Evolutionary conservation across 1,140 invertebrate genomes (phyloP), one percentile per base, ranked within the genome.

Genomic region (Cyclina sinensis): DNA sequence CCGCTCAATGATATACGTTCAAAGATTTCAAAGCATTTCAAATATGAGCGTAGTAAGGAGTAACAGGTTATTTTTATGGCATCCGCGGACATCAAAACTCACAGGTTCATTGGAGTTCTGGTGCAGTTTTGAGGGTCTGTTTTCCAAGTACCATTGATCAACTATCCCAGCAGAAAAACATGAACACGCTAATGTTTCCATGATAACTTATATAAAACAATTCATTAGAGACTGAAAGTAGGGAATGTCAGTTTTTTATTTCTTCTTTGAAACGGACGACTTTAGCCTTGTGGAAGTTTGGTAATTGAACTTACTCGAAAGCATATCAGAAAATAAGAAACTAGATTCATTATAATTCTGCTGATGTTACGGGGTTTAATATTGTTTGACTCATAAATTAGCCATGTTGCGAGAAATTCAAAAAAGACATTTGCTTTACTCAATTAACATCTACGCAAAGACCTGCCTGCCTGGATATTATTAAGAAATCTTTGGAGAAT

Each of bases 1-100:
- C 18, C 32, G 18, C 27, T 24, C 48, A 78, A 78, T 78, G 74
- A 78, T 62, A 43, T 39, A 46, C 24, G 27, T 81, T 79, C 76
- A 79, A 81, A 81, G 79, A 81, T 81, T 57, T 65, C 32, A 65
- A 81, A 51, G 48, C 79, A 81, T 81, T 81, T 81, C 79, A 81
- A 65, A 39, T 62, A 81, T 81, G 79, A 81, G 27, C 32, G 27
- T 62, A 48, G 54, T 43, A 62, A 81, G 14, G 35, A 65, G 24
- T 62, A 81, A 48, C 79, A 81, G 79, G 79, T 43, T 57, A 35
- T 37, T 81, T 81, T 81, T 81, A 81, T 46, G 79, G 51, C 79
- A 65, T 80, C 18, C 16, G 37, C 74, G 46, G 43, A 78, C 74
- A 78, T 35, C 48, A 78, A 78, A 51, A 54, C 74, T 32, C 48